phyloP scores from a whole-genome alignment of 2,113 vertebrate genomes.

The Rousettus leschenaultii region DNA sequence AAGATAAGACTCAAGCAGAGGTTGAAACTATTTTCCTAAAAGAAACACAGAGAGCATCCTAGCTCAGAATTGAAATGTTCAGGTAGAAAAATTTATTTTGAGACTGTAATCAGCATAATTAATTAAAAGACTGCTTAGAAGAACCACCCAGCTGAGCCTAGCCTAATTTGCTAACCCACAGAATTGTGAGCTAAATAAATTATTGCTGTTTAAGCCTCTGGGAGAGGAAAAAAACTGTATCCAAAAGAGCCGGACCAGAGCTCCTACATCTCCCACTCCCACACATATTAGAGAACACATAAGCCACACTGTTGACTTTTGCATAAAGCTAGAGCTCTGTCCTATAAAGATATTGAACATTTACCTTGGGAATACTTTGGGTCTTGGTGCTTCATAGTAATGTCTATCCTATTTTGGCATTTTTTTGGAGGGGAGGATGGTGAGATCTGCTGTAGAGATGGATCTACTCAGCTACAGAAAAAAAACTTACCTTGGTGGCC shows the following conservation, averaged over 20 bases:
- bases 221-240: neutral
- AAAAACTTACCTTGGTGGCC: neutral
- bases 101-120: neutral
- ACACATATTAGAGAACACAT: neutral
- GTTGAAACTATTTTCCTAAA: neutral
- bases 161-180: neutral
- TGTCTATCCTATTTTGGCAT: neutral
- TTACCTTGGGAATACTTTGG: neutral
- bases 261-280: neutral
- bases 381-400: neutral
- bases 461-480: neutral
- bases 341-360: neutral
- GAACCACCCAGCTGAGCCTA: neutral
- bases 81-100: neutral
- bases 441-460: neutral
- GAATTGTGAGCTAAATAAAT: neutral
- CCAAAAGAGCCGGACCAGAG: neutral
- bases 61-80: neutral
- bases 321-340: neutral
- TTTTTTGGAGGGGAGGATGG: neutral
- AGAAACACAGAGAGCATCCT: neutral
- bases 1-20: neutral
- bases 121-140: neutral
- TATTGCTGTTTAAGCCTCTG: slow-evolving; percentile 1
- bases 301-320: neutral